A percentile compares a stretch with the other conserved stretches of the same genome.
These are phyloP conservation scores for Xestia c-nigrum DNA, from an alignment of 2,888 invertebrate genomes.

Conservation along the genomic window DNA sequence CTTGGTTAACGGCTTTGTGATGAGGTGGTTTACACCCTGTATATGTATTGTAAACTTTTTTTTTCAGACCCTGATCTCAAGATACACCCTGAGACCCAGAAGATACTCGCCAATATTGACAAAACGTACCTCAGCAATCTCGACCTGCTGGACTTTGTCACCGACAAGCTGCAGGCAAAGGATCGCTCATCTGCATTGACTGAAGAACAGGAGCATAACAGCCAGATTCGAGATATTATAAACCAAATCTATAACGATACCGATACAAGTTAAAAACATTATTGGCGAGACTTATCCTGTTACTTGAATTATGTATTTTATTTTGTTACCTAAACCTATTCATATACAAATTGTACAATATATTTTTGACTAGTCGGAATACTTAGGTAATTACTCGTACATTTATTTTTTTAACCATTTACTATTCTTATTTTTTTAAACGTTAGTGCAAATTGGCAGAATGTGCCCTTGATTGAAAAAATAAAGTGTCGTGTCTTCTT, in stretches of 20 bases:
- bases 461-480: background rate
- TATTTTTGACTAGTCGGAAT: constrained; percentile 1
- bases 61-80: constrained; percentile 9
- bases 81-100: background rate
- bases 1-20: too few relatives aligned
- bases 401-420: constrained; percentile 2
- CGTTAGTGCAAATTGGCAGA: background rate
- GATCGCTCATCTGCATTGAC: constrained; percentile 1
- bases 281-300: background rate
- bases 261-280: background rate
- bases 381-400: background rate
- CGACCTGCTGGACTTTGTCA: constrained; percentile 2
- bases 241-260: background rate
- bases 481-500: background rate
- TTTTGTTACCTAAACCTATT: background rate
- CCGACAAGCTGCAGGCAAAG: constrained; percentile 17
- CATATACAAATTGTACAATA: background rate
- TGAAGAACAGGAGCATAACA: background rate
- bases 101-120: background rate
- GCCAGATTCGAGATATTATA: constrained; percentile 2
- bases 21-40: too few relatives aligned
- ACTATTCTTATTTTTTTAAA: background rate
- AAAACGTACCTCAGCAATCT: background rate
- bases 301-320: constrained; percentile 1
- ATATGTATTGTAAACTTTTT: too few relatives aligned